A percentile compares a stretch with the other conserved stretches of the same genome.
phyloP scores from a whole-genome alignment of 2,888 invertebrate genomes.

The Noctua fimbriata region DNA sequence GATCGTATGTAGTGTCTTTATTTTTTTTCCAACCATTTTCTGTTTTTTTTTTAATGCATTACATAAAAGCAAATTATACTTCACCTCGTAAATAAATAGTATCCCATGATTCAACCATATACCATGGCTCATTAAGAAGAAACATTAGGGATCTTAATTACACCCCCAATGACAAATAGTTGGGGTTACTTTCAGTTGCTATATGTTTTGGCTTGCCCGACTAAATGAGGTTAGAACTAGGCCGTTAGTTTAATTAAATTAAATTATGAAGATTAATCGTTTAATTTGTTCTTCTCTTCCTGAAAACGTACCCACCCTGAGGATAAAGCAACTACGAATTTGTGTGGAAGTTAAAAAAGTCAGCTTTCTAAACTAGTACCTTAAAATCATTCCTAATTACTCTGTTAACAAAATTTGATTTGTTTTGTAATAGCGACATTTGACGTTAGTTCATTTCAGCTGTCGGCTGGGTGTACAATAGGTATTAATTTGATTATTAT shows the following conservation, averaged over 20 bases:
- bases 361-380: not conserved
- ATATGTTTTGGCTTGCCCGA: constrained; percentile 38
- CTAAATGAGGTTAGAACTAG: constrained; percentile 31
- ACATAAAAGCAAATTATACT: not conserved
- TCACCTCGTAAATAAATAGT: constrained; percentile 1
- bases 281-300: constrained; percentile 6
- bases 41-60: not conserved
- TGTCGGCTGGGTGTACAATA: not conserved
- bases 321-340: not conserved
- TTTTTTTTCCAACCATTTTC: not conserved
- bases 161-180: constrained; percentile 57
- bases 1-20: not conserved
- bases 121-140: constrained; percentile 57
- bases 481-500: not conserved
- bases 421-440: not conserved
- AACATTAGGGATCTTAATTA: constrained; percentile 61
- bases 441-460: not conserved
- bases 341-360: not conserved
- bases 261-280: constrained; percentile 22
- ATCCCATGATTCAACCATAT: constrained; percentile 24
- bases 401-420: not conserved
- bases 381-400: not conserved
- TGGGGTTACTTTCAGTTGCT: constrained; percentile 35
- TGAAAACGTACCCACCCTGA: not conserved
- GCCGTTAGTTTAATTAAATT: constrained; percentile 42